Percentiles rank a stretch among this genome's conserved stretches.
These are phyloP conservation scores for Luidia sarsii DNA, from an alignment of 53 echinoderm and acorn worm genomes.

Conservation along the genomic window DNA sequence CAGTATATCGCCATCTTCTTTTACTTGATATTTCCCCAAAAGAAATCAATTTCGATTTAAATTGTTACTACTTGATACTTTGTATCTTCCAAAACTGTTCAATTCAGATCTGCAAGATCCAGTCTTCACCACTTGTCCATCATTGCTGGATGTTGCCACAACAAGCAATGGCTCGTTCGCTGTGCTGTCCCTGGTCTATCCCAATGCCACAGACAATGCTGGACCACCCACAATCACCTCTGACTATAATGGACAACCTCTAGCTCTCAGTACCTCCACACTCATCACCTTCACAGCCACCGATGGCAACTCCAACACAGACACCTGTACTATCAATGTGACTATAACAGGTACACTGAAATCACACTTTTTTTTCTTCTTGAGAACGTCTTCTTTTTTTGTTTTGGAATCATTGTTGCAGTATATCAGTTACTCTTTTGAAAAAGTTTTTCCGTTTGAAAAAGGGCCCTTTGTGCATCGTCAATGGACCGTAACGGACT, in stretches of 20 bases:
- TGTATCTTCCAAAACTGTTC: no score
- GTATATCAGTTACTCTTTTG: no score
- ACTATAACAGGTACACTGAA: slow-evolving; percentile 67
- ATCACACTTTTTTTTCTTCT: no score
- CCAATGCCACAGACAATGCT: slow-evolving; percentile 61
- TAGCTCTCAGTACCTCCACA: slow-evolving; percentile 12
- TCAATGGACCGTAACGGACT: no score
- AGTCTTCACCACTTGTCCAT: slow-evolving; percentile 25
- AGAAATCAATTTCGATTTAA: no score
- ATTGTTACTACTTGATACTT: no score
- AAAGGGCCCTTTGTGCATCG: no score
- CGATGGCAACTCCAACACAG: slow-evolving; percentile 35
- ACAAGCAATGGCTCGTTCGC: slow-evolving; percentile 51
- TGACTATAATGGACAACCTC: not conserved
- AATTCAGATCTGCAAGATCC: not conserved
- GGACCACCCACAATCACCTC: slow-evolving; percentile 5
- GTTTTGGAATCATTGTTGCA: no score
- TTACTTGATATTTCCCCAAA: no score
- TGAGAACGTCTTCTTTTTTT: no score
- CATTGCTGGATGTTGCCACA: slow-evolving; percentile 45
- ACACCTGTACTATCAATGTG: slow-evolving; percentile 56
- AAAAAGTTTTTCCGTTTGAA: no score
- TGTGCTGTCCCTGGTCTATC: slow-evolving; percentile 34
- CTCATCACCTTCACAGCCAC: slow-evolving; percentile 59
- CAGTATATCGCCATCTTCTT: no score